Evolutionary conservation across 2,888 invertebrate species (phyloP).

Genomic region (Punctoribates punctum): DNA sequence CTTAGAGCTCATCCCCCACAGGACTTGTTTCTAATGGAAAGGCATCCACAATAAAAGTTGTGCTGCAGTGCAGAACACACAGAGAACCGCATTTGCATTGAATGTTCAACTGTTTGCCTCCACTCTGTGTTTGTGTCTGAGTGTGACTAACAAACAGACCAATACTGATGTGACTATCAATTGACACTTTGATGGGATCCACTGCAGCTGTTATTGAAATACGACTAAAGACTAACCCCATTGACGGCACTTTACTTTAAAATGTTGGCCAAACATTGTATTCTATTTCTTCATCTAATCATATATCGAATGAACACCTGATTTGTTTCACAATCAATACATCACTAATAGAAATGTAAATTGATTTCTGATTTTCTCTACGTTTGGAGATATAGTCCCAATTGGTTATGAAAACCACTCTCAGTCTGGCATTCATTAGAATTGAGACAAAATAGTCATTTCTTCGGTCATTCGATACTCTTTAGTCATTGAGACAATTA

Average conservation of each 20-base stretch:
- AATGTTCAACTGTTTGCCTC: not conserved
- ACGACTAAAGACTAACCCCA: not conserved
- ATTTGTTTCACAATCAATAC: not conserved
- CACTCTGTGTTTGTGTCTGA: not conserved
- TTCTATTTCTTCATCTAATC: constrained; percentile 10
- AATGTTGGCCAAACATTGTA: constrained; percentile 15
- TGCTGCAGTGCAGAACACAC: not conserved
- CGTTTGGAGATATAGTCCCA: too few species aligned
- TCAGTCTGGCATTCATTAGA: too few species aligned
- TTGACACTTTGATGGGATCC: constrained; percentile 16
- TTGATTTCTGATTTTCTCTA: too few species aligned
- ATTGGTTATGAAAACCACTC: too few species aligned
- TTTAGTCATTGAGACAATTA: too few species aligned
- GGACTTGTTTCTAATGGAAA: not conserved
- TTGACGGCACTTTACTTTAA: constrained; percentile 8
- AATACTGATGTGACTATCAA: not conserved
- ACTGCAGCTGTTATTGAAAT: constrained; percentile 19
- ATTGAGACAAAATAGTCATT: too few species aligned
- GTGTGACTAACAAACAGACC: constrained; percentile 4
- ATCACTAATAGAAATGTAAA: too few species aligned
- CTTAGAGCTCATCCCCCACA: not conserved
- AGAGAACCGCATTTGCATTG: not conserved
- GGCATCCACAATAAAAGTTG: not conserved
- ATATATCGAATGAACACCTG: not conserved
- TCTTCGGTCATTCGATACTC: too few species aligned